Evolutionary conservation across 1,140 invertebrate genomes (phyloP).

Genomic region (Trachymyrmex cornetzi): DNA sequence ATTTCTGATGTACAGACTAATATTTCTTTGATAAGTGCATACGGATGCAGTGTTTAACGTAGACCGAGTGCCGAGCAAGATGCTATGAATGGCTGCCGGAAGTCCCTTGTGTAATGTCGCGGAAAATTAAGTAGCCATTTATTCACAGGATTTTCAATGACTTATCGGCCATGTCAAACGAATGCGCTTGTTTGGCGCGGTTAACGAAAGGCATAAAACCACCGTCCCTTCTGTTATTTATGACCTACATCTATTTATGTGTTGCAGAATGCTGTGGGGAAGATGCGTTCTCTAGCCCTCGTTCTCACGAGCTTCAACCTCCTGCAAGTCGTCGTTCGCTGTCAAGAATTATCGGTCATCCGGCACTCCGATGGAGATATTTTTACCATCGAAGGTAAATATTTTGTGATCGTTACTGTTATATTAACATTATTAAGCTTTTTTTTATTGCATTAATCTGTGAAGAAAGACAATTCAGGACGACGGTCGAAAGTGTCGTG

Average conservation of each 20-base stretch:
- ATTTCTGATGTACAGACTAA: neutral
- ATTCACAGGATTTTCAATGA: conserved; percentile 45
- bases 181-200: neutral
- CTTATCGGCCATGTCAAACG: neutral
- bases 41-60: conserved; percentile 5
- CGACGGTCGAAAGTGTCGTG: neutral
- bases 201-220: conserved; percentile 28
- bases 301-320: conserved; percentile 79
- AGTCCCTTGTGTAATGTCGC: conserved; percentile 13
- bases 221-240: neutral
- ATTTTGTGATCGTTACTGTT: neutral
- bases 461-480: neutral
- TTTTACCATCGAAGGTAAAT: conserved; percentile 87
- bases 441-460: neutral
- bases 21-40: neutral
- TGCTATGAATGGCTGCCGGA: conserved; percentile 34
- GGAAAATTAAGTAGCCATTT: conserved; percentile 35
- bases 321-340: conserved; percentile 65
- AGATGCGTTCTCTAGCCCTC: conserved; percentile 83
- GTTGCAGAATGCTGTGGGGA: conserved; percentile 84
- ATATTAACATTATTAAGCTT: neutral
- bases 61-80: neutral
- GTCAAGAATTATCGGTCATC: conserved; percentile 84
- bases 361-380: conserved; percentile 88
- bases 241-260: conserved; percentile 53